A percentile compares a stretch with the other conserved stretches of the same genome.
Evolutionary conservation across 1,140 invertebrate species (phyloP).

Genomic region (Drosophila equinoxialis): DNA sequence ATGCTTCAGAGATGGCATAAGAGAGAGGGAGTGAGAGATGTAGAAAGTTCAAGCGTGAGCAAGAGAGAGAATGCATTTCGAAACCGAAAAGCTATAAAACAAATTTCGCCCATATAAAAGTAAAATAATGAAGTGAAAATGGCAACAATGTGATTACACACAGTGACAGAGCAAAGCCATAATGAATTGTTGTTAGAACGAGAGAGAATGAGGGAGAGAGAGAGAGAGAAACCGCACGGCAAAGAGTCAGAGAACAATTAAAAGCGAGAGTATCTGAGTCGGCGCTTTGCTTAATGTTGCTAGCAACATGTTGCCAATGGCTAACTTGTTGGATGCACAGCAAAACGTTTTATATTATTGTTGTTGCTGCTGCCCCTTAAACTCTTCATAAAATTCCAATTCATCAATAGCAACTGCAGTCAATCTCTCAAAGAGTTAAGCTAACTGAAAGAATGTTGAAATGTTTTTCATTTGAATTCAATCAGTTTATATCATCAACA

Average conservation of each 20-base stretch:
- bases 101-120: conserved; percentile 76
- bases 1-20: background rate
- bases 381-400: background rate
- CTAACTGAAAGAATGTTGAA: conserved; percentile 25
- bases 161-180: conserved; percentile 69
- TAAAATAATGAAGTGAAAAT: conserved; percentile 82
- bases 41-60: conserved; percentile 5
- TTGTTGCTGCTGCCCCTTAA: conserved; percentile 17
- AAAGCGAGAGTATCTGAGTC: conserved; percentile 45
- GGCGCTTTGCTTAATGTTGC: conserved; percentile 65
- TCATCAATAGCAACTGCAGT: conserved; percentile 13
- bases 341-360: conserved; percentile 9
- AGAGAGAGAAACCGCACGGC: background rate
- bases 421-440: background rate
- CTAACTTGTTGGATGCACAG: conserved; percentile 75
- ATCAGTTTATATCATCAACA: background rate
- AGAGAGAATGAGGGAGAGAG: conserved; percentile 12
- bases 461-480: conserved; percentile 34
- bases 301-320: conserved; percentile 60
- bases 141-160: conserved; percentile 81
- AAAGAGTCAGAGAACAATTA: background rate
- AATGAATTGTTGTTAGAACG: conserved; percentile 63
- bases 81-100: conserved; percentile 56
- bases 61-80: conserved; percentile 46
- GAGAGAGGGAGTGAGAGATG: background rate